phyloP scores from a whole-genome alignment of 2,797 vertebrate species.

The Florisuga fusca region DNA sequence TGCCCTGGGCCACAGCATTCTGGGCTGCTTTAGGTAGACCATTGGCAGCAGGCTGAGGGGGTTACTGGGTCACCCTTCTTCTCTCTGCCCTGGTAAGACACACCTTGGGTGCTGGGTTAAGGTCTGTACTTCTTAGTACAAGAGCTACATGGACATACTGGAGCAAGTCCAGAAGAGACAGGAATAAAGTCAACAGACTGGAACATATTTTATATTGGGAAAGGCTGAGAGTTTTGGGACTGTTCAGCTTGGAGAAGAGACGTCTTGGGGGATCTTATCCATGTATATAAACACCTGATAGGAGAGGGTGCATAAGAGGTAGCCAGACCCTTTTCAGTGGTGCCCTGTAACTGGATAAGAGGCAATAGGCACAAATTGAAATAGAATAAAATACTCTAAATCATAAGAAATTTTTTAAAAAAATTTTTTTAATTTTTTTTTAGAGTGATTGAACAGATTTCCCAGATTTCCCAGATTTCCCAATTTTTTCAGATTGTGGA shows the following conservation, averaged over 20 bases:
- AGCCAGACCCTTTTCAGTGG: neutral
- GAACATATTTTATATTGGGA: neutral
- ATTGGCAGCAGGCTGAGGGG: neutral
- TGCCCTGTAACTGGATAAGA: neutral
- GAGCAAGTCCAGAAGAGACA: neutral
- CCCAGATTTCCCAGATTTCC: neutral
- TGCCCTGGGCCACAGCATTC: neutral
- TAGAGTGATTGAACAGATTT: accelerated
- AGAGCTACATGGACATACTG: neutral
- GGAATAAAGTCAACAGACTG: neutral
- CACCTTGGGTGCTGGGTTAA: neutral
- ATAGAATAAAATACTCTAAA: neutral
- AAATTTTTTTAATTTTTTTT: neutral
- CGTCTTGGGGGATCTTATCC: neutral
- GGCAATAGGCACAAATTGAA: neutral
- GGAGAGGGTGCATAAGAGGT: neutral
- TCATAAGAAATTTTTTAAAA: too few species aligned
- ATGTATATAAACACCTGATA: too few species aligned
- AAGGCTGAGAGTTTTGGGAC: neutral
- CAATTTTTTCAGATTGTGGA: neutral
- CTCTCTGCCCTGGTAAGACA: neutral
- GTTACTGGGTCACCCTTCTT: neutral
- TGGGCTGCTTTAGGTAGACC: neutral
- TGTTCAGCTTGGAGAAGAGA: neutral
- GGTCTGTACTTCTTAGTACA: neutral